Evolutionary conservation across 2,113 vertebrate species (phyloP).

Genomic region (Bucco capensis): DNA sequence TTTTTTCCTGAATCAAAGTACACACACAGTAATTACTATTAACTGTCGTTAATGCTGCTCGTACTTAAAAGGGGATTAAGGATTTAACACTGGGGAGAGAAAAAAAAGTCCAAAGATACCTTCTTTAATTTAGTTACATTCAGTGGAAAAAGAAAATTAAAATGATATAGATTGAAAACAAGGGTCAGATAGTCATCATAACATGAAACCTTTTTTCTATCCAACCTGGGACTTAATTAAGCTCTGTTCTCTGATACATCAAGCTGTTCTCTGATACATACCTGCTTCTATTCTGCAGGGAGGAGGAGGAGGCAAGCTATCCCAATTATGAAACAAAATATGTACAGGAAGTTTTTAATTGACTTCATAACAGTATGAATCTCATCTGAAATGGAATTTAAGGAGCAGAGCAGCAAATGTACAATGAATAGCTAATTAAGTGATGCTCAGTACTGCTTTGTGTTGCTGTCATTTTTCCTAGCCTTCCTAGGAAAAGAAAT

Average conservation of each 20-base stretch:
- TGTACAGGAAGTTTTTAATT: neutral
- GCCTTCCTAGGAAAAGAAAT: neutral
- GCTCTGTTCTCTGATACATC: neutral
- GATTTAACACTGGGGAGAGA: constrained; percentile 2
- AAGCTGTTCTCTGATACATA: neutral
- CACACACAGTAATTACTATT: constrained; percentile 17
- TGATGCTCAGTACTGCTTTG: neutral
- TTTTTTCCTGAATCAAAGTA: constrained; percentile 21
- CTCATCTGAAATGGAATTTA: neutral
- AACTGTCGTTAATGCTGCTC: constrained; percentile 8
- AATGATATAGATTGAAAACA: constrained; percentile 1
- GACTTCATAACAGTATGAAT: neutral
- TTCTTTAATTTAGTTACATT: neutral
- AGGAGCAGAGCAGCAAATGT: neutral
- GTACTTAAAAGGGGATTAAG: constrained; percentile 30
- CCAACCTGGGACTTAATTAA: neutral
- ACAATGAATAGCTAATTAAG: neutral
- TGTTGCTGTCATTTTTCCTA: neutral
- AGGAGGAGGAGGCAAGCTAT: neutral
- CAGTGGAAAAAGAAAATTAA: neutral
- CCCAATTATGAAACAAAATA: neutral
- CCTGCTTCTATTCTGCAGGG: neutral
- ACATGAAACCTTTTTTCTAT: neutral
- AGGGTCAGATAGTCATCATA: neutral
- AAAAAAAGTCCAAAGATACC: neutral